These are phyloP conservation scores for Leptestheria dahalacensis DNA, from an alignment of 1,140 invertebrate genomes.

Conservation along the genomic window DNA sequence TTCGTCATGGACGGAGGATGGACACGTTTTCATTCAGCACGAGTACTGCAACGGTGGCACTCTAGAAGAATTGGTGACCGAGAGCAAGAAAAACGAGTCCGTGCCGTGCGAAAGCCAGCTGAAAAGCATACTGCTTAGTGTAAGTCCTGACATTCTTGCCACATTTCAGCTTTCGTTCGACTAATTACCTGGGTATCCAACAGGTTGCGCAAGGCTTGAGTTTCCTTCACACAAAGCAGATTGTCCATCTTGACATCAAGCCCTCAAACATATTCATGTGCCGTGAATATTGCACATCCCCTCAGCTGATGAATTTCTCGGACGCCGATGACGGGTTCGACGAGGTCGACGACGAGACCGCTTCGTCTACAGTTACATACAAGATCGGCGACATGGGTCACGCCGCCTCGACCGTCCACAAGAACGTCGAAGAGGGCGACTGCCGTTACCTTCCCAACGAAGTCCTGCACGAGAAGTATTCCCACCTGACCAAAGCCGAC, in stretches of 20 bases:
- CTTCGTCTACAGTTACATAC: constrained; percentile 47
- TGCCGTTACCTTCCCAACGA: constrained; percentile 75
- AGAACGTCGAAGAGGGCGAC: constrained; percentile 79
- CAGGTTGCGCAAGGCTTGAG: constrained; percentile 16
- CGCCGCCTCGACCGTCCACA: constrained; percentile 64
- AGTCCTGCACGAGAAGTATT: constrained; percentile 64
- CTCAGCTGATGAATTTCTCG: constrained; percentile 29
- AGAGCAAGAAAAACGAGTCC: constrained; percentile 35
- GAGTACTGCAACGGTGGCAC: constrained; percentile 83
- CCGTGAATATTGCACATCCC: constrained; percentile 32
- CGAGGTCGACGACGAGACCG: constrained; percentile 41
- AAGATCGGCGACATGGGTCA: constrained; percentile 65
- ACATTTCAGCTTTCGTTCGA: neutral
- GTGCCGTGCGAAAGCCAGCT: constrained; percentile 38
- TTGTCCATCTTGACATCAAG: constrained; percentile 38
- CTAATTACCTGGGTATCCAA: neutral
- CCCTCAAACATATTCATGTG: constrained; percentile 36
- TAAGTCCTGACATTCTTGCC: constrained; percentile 30
- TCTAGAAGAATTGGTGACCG: constrained; percentile 43
- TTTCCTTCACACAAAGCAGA: constrained; percentile 34
- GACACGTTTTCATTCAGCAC: constrained; percentile 85
- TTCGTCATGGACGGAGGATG: constrained; percentile 83
- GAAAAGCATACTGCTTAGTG: constrained; percentile 49
- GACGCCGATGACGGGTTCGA: constrained; percentile 60
- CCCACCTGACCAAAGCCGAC: constrained; percentile 67